These are phyloP conservation scores for Spondyliosoma cantharus DNA, from an alignment of 2,797 vertebrate genomes.

Conservation along the genomic window DNA sequence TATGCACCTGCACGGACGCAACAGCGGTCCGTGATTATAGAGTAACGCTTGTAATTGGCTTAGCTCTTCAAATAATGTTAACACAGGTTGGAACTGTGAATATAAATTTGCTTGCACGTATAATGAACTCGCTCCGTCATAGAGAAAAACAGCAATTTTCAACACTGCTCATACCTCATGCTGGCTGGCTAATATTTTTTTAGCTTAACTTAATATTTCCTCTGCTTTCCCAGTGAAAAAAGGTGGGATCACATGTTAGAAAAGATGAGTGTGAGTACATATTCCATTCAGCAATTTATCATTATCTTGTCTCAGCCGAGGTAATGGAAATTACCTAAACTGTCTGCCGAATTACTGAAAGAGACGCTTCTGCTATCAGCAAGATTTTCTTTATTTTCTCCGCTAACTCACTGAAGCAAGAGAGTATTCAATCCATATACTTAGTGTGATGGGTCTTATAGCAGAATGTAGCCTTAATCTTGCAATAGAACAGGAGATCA, in stretches of 20 bases:
- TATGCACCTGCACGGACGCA: slow-evolving; percentile 15
- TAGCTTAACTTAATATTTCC: slow-evolving; percentile 60
- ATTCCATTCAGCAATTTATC: slow-evolving; percentile 59
- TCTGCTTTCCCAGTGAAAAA: slow-evolving; percentile 52
- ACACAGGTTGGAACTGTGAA: slow-evolving; percentile 67
- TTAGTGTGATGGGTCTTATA: slow-evolving; percentile 29
- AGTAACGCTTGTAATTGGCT: slow-evolving; percentile 60
- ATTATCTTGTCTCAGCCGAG: slow-evolving; percentile 62
- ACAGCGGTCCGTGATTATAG: slow-evolving; percentile 27
- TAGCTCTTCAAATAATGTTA: slow-evolving; percentile 66
- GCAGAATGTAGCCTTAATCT: slow-evolving; percentile 12
- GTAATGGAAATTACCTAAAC: slow-evolving; percentile 77
- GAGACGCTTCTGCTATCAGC: slow-evolving; percentile 51
- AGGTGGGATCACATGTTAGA: slow-evolving; percentile 51
- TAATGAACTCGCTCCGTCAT: slow-evolving; percentile 54
- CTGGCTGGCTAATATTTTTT: slow-evolving; percentile 62
- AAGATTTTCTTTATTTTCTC: slow-evolving; percentile 45
- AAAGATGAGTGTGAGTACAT: slow-evolving; percentile 60
- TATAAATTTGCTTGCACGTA: slow-evolving; percentile 64
- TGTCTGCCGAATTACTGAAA: slow-evolving; percentile 70
- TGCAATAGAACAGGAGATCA: slow-evolving; percentile 10
- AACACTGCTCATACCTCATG: slow-evolving; percentile 2
- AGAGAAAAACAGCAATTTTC: slow-evolving; percentile 31
- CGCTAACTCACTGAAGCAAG: slow-evolving; percentile 46
- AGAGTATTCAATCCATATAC: slow-evolving; percentile 50